Conservation (phyloP, 2,888 invertebrate species). For the Microctonus brassicae region DNA sequence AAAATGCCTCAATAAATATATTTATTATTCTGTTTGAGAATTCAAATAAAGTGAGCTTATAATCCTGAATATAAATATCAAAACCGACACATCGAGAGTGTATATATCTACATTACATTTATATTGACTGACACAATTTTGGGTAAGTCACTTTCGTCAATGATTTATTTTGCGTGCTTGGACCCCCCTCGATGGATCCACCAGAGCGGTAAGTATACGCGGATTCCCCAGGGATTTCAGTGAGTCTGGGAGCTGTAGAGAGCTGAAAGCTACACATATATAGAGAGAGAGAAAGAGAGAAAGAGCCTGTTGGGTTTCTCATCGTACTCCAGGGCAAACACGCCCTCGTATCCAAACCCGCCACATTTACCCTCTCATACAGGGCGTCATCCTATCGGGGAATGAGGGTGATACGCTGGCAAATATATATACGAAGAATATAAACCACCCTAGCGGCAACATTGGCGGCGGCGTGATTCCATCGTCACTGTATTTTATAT, state of each 20-base stretch:
- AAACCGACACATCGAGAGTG: not conserved
- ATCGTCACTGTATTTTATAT: conserved; percentile 51
- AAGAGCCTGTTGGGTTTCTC: conserved; percentile 57
- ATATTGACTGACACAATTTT: conserved; percentile 25
- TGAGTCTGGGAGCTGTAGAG: conserved; percentile 50
- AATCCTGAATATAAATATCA: not conserved
- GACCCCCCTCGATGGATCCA: conserved; percentile 42
- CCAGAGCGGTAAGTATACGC: conserved; percentile 39
- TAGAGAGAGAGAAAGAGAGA: conserved; percentile 55
- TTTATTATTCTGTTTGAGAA: not conserved
- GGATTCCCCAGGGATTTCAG: conserved; percentile 59
- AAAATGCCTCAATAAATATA: too few relatives aligned
- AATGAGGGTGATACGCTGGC: conserved; percentile 64
- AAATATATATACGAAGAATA: conserved; percentile 63
- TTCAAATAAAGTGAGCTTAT: not conserved
- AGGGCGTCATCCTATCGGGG: conserved; percentile 52
- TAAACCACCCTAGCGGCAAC: conserved; percentile 60
- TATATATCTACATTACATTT: too few relatives aligned
- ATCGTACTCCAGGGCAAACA: conserved; percentile 47
- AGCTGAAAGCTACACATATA: conserved; percentile 20
- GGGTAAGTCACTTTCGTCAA: conserved; percentile 37
- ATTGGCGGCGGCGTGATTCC: conserved; percentile 65
- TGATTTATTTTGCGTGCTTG: conserved; percentile 54
- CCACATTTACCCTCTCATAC: conserved; percentile 40
- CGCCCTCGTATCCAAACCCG: conserved; percentile 45